These are phyloP conservation scores for Dendrolimus houi DNA, from an alignment of 2,888 invertebrate species.

Conservation along the genomic window DNA sequence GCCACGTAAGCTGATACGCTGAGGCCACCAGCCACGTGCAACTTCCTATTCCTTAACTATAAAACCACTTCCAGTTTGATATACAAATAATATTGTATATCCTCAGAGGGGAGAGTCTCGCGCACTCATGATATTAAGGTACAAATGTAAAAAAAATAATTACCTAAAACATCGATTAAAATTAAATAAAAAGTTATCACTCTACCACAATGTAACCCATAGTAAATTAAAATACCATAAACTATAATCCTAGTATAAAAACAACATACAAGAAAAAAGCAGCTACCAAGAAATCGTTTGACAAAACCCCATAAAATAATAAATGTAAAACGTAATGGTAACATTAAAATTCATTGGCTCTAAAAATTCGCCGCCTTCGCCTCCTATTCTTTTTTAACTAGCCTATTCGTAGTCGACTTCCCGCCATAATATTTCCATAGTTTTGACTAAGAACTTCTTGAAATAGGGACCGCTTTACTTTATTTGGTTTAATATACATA, in stretches of 20 bases:
- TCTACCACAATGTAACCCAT: background rate
- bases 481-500: no score
- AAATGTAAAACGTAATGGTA: constrained; percentile 14
- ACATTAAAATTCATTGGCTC: constrained; percentile 63
- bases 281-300: constrained; percentile 24
- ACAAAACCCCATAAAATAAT: constrained; percentile 23
- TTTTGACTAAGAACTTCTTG: constrained; percentile 17
- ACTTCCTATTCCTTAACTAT: constrained; percentile 36
- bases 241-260: constrained; percentile 1
- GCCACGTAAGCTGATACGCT: constrained; percentile 15
- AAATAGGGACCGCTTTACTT: background rate
- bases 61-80: constrained; percentile 35
- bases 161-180: no score
- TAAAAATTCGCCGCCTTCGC: constrained; percentile 45
- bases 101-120: background rate
- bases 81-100: background rate
- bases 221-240: background rate
- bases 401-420: constrained; percentile 67
- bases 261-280: constrained; percentile 30
- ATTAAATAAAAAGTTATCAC: background rate
- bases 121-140: constrained; percentile 1
- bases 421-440: constrained; percentile 66
- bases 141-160: no score
- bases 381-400: constrained; percentile 43
- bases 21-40: constrained; percentile 34